These are phyloP conservation scores for Eledona agricola DNA, from an alignment of 2,888 invertebrate species.

Conservation along the genomic window DNA sequence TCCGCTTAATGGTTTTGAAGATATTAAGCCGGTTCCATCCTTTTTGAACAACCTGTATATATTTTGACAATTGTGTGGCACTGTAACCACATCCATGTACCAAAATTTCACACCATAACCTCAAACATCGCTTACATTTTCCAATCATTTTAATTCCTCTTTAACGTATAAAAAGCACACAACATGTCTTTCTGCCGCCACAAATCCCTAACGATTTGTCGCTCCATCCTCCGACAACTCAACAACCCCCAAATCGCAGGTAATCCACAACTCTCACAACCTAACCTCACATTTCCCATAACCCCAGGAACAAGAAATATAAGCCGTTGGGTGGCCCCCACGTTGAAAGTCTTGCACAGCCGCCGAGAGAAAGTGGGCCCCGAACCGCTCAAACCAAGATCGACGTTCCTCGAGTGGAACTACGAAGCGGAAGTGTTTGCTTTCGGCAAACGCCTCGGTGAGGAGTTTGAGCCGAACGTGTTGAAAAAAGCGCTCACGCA, in stretches of 20 bases:
- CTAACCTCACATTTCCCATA: conserved; percentile 11
- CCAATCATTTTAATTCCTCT: no score
- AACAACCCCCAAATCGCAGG: not conserved
- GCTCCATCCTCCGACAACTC: not conserved
- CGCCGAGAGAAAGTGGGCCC: conserved; percentile 69
- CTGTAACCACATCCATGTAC: no score
- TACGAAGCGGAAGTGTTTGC: conserved; percentile 87
- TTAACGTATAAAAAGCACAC: no score
- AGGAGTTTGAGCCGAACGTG: conserved; percentile 77
- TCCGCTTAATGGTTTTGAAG: no score
- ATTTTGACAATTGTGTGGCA: no score
- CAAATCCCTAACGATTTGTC: no score
- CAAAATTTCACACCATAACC: no score
- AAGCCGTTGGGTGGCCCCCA: conserved; percentile 76
- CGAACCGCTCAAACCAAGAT: conserved; percentile 67
- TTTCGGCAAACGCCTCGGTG: conserved; percentile 85
- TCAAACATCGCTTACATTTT: no score
- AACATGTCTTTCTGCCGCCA: no score
- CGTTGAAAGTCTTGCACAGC: conserved; percentile 69
- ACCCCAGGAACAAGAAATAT: conserved; percentile 55
- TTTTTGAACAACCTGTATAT: no score
- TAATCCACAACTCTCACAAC: not conserved
- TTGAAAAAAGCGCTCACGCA: conserved; percentile 83
- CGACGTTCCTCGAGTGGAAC: conserved; percentile 85
- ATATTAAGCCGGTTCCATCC: no score